phyloP scores from a whole-genome alignment of 1,140 invertebrate species.

The Arctopsyche grandis region DNA sequence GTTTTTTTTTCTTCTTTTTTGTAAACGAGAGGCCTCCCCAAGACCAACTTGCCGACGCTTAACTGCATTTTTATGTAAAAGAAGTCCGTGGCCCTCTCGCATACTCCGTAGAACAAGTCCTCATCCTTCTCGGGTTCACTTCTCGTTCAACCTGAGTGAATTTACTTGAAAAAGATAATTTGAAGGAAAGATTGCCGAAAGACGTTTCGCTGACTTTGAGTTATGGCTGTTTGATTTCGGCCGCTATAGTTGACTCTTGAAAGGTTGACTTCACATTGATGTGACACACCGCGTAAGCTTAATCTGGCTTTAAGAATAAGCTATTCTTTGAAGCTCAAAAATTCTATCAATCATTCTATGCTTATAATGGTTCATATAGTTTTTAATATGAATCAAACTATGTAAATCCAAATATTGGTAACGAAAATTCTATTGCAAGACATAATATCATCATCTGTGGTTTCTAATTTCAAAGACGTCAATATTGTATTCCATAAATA shows the following conservation, averaged over 20 bases:
- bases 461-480: too few relatives aligned
- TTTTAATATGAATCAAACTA: too few relatives aligned
- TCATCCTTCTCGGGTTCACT: background rate
- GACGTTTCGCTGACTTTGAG: background rate
- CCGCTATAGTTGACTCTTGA: background rate
- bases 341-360: too few relatives aligned
- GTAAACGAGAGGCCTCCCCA: conserved; percentile 18
- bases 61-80: conserved; percentile 53
- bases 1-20: background rate
- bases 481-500: too few relatives aligned
- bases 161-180: conserved; percentile 24
- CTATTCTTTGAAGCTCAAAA: too few relatives aligned
- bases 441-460: too few relatives aligned
- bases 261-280: background rate
- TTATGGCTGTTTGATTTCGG: background rate
- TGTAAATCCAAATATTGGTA: too few relatives aligned
- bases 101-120: background rate
- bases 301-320: background rate
- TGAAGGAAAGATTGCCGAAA: conserved; percentile 7
- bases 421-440: too few relatives aligned
- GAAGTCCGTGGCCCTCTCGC: conserved; percentile 37
- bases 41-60: conserved; percentile 25
- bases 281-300: background rate
- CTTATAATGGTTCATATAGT: too few relatives aligned
- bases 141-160: background rate